Evolutionary conservation across 1,140 invertebrate species (phyloP), one percentile per base, ranked within the genome.

Genomic region (Meloidogyne floridensis): DNA sequence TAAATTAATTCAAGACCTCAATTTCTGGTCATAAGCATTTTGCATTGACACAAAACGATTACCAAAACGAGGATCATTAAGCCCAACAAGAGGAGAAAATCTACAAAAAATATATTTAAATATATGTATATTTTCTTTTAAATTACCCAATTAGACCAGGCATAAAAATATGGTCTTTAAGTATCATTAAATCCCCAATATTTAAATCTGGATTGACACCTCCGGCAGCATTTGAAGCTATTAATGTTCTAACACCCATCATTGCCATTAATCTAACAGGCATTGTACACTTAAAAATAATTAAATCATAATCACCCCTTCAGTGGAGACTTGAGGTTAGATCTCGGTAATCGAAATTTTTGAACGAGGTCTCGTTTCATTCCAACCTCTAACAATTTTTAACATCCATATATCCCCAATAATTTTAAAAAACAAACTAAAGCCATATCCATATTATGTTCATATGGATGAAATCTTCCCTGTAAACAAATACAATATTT

Each of bases 21-120:
- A 72, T 43, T 90, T 80, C 72, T 84, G 82, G 83, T 92, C 91
- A 86, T 92, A 93, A 8, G 90, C 90, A 80, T 90, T 85, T 32
- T 91, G 91, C 75, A 92, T 85, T 13, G 92, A 87, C 4, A 91
- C 91, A 84, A 92, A 92, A 73, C 92, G 85, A 43, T 91, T 87
- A 54, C 92, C 92, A 89, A 92, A 92, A 80, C 92, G 91, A 18
- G 83, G 82, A 82, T 90, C 90, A 69, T 90, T 89, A 13, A 85
- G 42, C 15, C 90, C 90, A 73, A 89, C 84, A 10, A 90, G 77
- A 42, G 90, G 90, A 74, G 85, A 79, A 18, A 47, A 47, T 53
- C 77, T 71, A 43, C 18, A 7, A n/a, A 65, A 65, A 65, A 65
- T n/a, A n/a, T 65, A n/a, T 59, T 59, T 65, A 65, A 65, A 65